Conservation (phyloP, 2,888 invertebrate species). For the Ormyrus rosae region DNA sequence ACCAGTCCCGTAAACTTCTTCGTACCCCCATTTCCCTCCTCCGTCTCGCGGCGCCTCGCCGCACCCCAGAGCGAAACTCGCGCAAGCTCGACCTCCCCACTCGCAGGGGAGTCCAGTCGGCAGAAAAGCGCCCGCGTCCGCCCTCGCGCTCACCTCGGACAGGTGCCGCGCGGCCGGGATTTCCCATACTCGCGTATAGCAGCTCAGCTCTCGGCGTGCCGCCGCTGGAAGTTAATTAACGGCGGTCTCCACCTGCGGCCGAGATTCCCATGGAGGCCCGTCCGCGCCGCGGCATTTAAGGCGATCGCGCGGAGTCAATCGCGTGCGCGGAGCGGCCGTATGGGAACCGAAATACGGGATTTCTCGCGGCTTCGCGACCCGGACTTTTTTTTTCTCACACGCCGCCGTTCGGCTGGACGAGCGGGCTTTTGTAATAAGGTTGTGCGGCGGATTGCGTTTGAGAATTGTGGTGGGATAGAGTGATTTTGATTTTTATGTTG, state of each 20-base stretch:
- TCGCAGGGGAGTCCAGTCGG: too few relatives aligned
- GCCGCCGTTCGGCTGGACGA: not conserved
- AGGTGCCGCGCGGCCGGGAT: constrained; percentile 64
- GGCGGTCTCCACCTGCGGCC: constrained; percentile 61
- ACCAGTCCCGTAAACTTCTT: too few relatives aligned
- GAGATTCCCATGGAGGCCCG: constrained; percentile 70
- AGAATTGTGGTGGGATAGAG: not conserved
- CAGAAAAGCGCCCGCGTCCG: too few relatives aligned
- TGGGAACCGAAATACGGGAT: constrained; percentile 39
- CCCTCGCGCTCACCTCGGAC: constrained; percentile 59
- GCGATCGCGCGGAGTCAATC: constrained; percentile 44
- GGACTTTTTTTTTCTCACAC: constrained; percentile 33
- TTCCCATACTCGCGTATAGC: constrained; percentile 61
- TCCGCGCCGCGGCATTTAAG: constrained; percentile 45
- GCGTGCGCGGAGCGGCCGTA: not conserved
- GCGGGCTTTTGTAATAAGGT: too few relatives aligned
- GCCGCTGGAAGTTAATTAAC: constrained; percentile 50
- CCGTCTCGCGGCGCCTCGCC: too few relatives aligned
- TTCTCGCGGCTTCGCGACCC: constrained; percentile 15
- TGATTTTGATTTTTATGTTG: not conserved
- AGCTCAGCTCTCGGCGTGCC: not conserved
- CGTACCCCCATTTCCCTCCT: too few relatives aligned
- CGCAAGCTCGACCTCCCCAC: too few relatives aligned
- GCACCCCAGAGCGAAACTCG: too few relatives aligned
- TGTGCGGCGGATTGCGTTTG: too few relatives aligned